Evolutionary conservation across 2,888 invertebrate species (phyloP).

Genomic region (Deilephila elpenor): DNA sequence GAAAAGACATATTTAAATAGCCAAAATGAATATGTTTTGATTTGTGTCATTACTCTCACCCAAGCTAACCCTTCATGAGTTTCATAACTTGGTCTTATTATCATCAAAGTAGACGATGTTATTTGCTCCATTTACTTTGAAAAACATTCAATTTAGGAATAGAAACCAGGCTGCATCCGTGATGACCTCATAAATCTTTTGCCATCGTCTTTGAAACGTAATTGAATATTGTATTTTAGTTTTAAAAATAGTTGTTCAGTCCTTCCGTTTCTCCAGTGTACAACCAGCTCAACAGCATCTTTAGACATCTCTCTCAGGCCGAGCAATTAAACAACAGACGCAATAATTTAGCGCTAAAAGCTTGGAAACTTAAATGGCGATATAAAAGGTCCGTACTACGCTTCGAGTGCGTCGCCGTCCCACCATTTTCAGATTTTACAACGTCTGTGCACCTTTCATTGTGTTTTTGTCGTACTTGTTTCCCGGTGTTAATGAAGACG

Average conservation of each 20-base stretch:
- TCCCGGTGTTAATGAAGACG: constrained; percentile 9
- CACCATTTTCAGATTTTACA: constrained; percentile 25
- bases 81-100: too few relatives aligned
- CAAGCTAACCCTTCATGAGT: too few relatives aligned
- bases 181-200: too few relatives aligned
- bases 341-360: constrained; percentile 39
- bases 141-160: too few relatives aligned
- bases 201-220: not conserved
- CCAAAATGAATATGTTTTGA: too few relatives aligned
- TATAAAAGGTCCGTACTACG: constrained; percentile 30
- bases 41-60: too few relatives aligned
- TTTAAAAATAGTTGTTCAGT: not conserved
- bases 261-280: not conserved
- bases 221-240: not conserved
- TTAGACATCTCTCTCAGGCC: not conserved
- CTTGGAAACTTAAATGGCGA: constrained; percentile 35
- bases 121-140: not conserved
- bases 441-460: constrained; percentile 14
- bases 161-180: too few relatives aligned
- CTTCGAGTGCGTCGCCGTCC: constrained; percentile 28
- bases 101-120: too few relatives aligned
- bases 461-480: not conserved
- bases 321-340: constrained; percentile 42
- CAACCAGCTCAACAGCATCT: constrained; percentile 7
- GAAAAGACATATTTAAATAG: too few relatives aligned